Evolutionary conservation across 1,140 invertebrate species (phyloP), one percentile per base, ranked within the genome.

Genomic region (Tetragonula clypearis): DNA sequence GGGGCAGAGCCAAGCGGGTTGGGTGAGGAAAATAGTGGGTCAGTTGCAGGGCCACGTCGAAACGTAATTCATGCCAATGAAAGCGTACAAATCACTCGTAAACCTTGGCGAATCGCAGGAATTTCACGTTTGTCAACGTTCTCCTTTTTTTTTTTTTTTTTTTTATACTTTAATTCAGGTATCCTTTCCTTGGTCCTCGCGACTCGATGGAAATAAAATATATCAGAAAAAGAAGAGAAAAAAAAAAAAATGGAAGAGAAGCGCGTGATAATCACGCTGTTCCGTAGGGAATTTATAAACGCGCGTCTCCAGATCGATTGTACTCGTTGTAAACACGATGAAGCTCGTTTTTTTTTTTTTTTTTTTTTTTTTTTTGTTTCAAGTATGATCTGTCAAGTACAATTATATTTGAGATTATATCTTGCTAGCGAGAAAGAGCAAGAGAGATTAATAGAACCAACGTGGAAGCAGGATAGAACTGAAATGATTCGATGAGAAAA

Each of bases 11-110:
- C 94, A 94, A 76, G 92, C 93, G 2, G 95, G 95, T 19, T 95
- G 95, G 95, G 95, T 95, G 0, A 91, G 92, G 62, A 95, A 93
- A 87, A 95, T 95, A 74, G 94, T 95, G 11, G 94, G 93, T 35
- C 95, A 95, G 85, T 77, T 95, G 49, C 94, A 95, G 55, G 92
- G 89, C 55, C 91, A 94, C n/a, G 78, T 92, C 15, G 93, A 94
- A 73, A 91, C 92, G 56, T 94, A 84, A 84, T 69, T 53, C 72
- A 84, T 84, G 35, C 82, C 76, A 84, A 84, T 79, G 82, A 79
- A 71, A 72, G 26, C 62, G 82, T 84, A 84, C 82, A 84, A 84
- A 84, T 66, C 17, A 30, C 41, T 68, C 15, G 30, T 68, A 35
- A 35, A 26, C 26, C 17, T 41, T 26, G 26, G 77, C 58, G 30